Evolutionary conservation across 2,113 vertebrate genomes (phyloP).

Genomic region (Setophaga kirtlandii): DNA sequence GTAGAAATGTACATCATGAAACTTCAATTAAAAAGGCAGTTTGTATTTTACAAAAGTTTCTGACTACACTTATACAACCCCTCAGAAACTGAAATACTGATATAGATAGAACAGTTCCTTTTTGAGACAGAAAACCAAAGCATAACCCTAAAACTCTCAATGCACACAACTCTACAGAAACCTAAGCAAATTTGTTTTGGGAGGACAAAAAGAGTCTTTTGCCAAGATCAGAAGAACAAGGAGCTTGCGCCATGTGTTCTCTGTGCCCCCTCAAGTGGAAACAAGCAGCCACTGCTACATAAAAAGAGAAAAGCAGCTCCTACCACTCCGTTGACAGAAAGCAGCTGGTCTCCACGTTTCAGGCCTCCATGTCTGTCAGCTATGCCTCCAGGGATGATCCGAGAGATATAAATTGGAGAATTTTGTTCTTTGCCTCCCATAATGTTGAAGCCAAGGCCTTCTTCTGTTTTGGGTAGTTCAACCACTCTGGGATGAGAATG

Average conservation of each 20-base stretch:
- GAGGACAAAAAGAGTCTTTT: background rate
- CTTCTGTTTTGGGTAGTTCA: conserved; percentile 96
- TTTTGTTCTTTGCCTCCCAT: conserved; percentile 99
- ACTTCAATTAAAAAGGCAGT: background rate
- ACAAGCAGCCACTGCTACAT: conserved; percentile 27
- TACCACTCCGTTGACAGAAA: conserved; percentile 98
- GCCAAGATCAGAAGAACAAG: background rate
- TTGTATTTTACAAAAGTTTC: background rate
- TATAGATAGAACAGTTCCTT: background rate
- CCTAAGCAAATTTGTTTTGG: background rate
- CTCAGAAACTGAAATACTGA: background rate
- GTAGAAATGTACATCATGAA: background rate
- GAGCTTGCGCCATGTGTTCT: background rate
- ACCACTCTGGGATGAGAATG: conserved; percentile 97
- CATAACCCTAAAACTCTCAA: background rate
- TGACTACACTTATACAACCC: background rate
- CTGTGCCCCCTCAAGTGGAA: conserved; percentile 60
- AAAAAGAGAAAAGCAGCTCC: conserved; percentile 35
- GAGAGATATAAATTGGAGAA: conserved; percentile 97
- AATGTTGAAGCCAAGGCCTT: conserved; percentile 97
- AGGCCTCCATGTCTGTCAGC: conserved; percentile 95
- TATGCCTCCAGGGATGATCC: conserved; percentile 96
- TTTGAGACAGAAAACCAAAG: background rate
- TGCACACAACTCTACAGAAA: background rate
- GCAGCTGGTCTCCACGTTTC: conserved; percentile 96